A percentile compares a stretch with the other conserved stretches of the same genome.
Evolutionary conservation across 1,140 invertebrate genomes (phyloP).

Genomic region (Cydia splendana): DNA sequence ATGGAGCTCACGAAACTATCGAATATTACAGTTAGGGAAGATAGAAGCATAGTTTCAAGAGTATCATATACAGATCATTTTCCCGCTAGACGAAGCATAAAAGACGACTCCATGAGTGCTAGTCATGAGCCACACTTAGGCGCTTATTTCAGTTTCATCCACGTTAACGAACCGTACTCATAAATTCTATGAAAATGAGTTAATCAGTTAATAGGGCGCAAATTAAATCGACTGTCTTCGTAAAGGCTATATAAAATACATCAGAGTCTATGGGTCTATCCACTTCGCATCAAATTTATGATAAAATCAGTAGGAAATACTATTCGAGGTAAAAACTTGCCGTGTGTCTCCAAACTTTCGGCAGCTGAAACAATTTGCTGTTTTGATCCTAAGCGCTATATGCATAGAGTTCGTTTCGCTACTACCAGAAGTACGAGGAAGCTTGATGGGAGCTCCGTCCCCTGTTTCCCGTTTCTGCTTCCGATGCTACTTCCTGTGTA

Average conservation of each 20-base stretch:
- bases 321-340: background rate
- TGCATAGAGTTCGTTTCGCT: background rate
- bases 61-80: background rate
- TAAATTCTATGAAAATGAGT: too few relatives aligned
- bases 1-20: background rate
- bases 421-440: background rate
- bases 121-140: too few relatives aligned
- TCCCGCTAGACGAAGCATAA: background rate
- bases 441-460: background rate
- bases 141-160: too few relatives aligned
- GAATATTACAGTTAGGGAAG: background rate
- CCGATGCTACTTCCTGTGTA: conserved; percentile 19
- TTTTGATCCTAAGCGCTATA: background rate
- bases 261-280: too few relatives aligned
- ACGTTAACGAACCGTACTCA: too few relatives aligned
- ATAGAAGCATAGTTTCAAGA: background rate
- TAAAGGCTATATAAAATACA: too few relatives aligned
- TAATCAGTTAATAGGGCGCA: too few relatives aligned
- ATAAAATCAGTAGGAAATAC: conserved; percentile 21
- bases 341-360: conserved; percentile 16
- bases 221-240: too few relatives aligned
- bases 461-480: conserved; percentile 29
- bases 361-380: background rate
- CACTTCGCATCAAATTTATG: background rate
- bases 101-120: too few relatives aligned